Evolutionary conservation across 2,888 invertebrate genomes (phyloP).

Genomic region (Machimus atricapillus): DNA sequence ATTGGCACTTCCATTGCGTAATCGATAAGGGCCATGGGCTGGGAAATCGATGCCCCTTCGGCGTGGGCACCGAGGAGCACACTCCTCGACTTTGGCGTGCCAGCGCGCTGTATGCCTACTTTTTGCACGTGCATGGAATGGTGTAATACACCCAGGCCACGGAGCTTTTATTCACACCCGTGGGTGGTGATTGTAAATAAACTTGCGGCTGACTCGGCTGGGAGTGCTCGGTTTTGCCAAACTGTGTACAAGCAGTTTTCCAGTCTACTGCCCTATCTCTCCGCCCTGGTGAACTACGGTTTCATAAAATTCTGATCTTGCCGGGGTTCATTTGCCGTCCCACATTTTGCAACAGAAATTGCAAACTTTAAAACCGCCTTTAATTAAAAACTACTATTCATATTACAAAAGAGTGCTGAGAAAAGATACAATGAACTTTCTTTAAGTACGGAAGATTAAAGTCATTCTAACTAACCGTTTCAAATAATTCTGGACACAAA

Average conservation of each 20-base stretch:
- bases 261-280: slow-evolving; percentile 18
- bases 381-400: neutral
- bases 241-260: slow-evolving; percentile 17
- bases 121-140: slow-evolving; percentile 6
- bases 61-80: neutral
- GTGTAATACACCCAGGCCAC: neutral
- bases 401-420: neutral
- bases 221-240: neutral
- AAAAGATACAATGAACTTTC: neutral
- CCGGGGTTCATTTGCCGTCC: neutral
- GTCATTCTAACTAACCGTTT: neutral
- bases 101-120: slow-evolving; percentile 5
- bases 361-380: neutral
- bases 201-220: slow-evolving; percentile 21
- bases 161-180: slow-evolving; percentile 11
- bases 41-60: slow-evolving; percentile 23
- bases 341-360: neutral
- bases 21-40: slow-evolving; percentile 39
- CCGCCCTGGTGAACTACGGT: neutral
- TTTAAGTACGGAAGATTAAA: neutral
- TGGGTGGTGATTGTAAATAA: slow-evolving; percentile 25
- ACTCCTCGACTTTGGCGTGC: neutral
- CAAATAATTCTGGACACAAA: neutral
- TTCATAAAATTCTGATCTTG: neutral
- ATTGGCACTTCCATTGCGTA: slow-evolving; percentile 41